Evolutionary conservation across 2,797 vertebrate genomes (phyloP).

Genomic region (Phalanger gymnotis): DNA sequence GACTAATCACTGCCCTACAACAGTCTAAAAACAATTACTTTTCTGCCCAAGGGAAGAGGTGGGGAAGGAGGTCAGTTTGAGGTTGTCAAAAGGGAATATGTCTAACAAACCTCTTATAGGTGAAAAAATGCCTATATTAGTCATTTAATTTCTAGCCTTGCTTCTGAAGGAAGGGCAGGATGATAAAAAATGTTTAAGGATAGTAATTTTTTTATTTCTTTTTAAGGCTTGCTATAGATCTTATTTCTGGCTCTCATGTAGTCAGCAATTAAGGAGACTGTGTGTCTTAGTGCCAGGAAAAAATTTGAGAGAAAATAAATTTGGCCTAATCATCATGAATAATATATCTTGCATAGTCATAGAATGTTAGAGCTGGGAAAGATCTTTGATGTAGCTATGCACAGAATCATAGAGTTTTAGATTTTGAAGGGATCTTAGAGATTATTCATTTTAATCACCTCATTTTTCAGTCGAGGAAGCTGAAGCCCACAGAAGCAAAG

Average conservation of each 20-base stretch:
- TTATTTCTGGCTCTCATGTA: conserved; percentile 37
- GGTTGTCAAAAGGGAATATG: conserved; percentile 15
- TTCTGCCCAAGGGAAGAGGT: neutral
- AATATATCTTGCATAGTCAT: neutral
- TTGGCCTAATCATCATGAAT: neutral
- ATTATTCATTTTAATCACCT: neutral
- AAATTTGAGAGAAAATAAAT: conserved; percentile 48
- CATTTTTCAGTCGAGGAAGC: neutral
- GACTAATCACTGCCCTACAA: neutral
- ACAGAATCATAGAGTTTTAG: neutral
- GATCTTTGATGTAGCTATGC: neutral
- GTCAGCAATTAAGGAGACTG: conserved; percentile 43
- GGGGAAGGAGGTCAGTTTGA: neutral
- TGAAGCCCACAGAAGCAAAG: neutral
- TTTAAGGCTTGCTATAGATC: conserved; percentile 23
- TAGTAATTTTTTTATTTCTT: conserved; percentile 40
- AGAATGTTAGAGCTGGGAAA: neutral
- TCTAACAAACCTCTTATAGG: neutral
- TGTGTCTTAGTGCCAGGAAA: conserved; percentile 34
- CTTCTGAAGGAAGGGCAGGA: neutral
- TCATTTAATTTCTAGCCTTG: neutral
- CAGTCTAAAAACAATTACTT: neutral
- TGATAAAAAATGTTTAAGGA: conserved; percentile 21
- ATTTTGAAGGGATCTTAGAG: neutral
- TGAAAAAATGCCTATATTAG: conserved; percentile 30